phyloP scores from a whole-genome alignment of 2,888 invertebrate species.

The Drosophila barbarae region DNA sequence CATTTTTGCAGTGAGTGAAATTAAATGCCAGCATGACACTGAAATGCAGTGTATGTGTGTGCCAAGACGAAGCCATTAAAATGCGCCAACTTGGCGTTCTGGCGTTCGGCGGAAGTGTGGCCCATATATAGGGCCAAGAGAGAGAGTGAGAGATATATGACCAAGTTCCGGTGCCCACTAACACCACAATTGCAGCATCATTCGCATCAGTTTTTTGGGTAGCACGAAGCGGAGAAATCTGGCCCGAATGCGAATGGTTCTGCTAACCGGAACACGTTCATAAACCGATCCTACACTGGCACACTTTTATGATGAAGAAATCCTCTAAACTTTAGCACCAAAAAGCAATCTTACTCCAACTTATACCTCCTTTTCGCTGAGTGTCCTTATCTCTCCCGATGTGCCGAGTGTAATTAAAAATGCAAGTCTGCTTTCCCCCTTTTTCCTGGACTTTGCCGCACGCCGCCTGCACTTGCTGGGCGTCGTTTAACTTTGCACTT shows the following conservation, averaged over 20 bases:
- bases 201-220: slow-evolving; percentile 12
- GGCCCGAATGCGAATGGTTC: neutral
- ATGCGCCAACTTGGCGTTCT: slow-evolving; percentile 64
- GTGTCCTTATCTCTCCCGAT: slow-evolving; percentile 57
- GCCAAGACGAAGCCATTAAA: slow-evolving; percentile 71
- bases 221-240: neutral
- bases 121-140: slow-evolving; percentile 44
- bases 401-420: slow-evolving; percentile 66
- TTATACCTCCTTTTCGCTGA: neutral
- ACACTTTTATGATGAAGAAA: too few relatives aligned
- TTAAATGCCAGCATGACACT: slow-evolving; percentile 74
- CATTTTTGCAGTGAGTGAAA: slow-evolving; percentile 72
- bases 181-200: slow-evolving; percentile 24
- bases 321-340: too few relatives aligned
- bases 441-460: neutral
- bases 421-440: slow-evolving; percentile 50
- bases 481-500: slow-evolving; percentile 70
- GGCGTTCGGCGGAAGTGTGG: slow-evolving; percentile 54
- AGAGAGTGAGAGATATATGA: slow-evolving; percentile 21
- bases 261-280: slow-evolving; percentile 18
- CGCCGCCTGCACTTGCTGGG: slow-evolving; percentile 55
- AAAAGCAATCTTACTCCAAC: neutral
- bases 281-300: neutral
- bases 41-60: slow-evolving; percentile 54
- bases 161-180: slow-evolving; percentile 30